phyloP scores from a whole-genome alignment of 2,797 vertebrate species.

The Rhinogobio ventralis region DNA sequence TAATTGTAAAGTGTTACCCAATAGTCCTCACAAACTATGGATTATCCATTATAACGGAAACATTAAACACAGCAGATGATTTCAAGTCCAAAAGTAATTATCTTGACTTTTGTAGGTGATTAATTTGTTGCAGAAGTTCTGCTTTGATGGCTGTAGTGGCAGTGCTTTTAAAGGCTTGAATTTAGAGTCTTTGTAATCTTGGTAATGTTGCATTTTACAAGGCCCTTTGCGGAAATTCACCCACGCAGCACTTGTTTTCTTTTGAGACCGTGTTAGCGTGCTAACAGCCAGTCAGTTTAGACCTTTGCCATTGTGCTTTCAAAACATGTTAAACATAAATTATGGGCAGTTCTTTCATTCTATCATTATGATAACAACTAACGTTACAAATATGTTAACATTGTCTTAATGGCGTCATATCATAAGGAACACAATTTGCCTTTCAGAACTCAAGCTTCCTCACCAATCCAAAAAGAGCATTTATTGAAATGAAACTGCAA shows the following conservation, averaged over 20 bases:
- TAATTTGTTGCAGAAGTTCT: background rate
- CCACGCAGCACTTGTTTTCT: slow-evolving; percentile 27
- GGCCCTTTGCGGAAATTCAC: background rate
- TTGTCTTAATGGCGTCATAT: background rate
- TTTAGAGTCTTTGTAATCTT: slow-evolving; percentile 16
- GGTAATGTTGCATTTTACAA: slow-evolving; percentile 9
- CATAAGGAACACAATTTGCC: background rate
- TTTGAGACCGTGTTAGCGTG: background rate
- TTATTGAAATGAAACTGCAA: background rate
- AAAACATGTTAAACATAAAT: slow-evolving; percentile 14
- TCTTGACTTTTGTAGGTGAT: background rate
- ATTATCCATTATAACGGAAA: background rate
- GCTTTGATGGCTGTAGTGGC: background rate
- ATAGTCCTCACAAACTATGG: no score
- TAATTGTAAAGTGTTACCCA: background rate
- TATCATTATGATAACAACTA: background rate
- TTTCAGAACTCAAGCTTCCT: background rate
- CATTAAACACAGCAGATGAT: background rate
- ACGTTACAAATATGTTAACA: background rate
- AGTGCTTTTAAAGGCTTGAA: background rate
- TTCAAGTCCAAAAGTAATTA: background rate
- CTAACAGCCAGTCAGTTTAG: background rate
- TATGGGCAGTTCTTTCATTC: background rate
- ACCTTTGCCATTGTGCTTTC: slow-evolving; percentile 5
- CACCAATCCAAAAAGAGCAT: background rate